Conservation (phyloP, 2,113 vertebrate genomes). For the Oncorhynchus mykiss region DNA sequence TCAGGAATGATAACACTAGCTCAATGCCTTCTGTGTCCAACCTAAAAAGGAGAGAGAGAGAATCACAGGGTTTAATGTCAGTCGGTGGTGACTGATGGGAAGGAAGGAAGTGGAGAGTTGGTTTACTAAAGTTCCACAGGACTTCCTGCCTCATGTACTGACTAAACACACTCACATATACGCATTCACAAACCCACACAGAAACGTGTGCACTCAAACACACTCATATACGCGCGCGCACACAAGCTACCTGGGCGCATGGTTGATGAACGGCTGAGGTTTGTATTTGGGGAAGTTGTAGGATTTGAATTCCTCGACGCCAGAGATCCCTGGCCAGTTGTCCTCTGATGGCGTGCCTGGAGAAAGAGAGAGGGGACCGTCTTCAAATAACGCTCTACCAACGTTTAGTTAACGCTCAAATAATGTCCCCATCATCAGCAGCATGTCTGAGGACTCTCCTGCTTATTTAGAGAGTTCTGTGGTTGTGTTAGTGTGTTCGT, state of each 20-base stretch:
- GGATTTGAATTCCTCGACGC: slow-evolving; percentile 96
- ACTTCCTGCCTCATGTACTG: slow-evolving; percentile 55
- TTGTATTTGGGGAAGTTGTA: slow-evolving; percentile 99
- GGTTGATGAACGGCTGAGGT: slow-evolving; percentile 92
- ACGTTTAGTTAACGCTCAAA: too few species aligned
- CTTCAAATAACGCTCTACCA: background rate
- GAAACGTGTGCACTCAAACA: slow-evolving; percentile 5
- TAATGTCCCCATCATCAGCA: background rate
- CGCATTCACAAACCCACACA: background rate
- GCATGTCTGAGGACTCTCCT: background rate
- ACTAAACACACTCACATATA: slow-evolving; percentile 7
- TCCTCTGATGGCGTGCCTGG: slow-evolving; percentile 94
- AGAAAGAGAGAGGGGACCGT: background rate
- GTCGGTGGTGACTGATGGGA: slow-evolving; percentile 43
- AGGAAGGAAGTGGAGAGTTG: slow-evolving; percentile 63
- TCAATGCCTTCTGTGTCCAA: slow-evolving; percentile 96
- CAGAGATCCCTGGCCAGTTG: slow-evolving; percentile 92
- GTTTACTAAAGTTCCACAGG: slow-evolving; percentile 66
- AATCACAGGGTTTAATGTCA: slow-evolving; percentile 4
- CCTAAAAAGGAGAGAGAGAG: slow-evolving; percentile 62
- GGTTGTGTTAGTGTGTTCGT: background rate
- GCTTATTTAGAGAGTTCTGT: background rate
- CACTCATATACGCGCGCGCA: background rate
- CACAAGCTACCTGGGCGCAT: slow-evolving; percentile 88
- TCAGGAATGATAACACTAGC: slow-evolving; percentile 92